Conservation (phyloP, 37 sponge, comb jelly and placozoan genomes). For the Chondrosia reniformis region DNA sequence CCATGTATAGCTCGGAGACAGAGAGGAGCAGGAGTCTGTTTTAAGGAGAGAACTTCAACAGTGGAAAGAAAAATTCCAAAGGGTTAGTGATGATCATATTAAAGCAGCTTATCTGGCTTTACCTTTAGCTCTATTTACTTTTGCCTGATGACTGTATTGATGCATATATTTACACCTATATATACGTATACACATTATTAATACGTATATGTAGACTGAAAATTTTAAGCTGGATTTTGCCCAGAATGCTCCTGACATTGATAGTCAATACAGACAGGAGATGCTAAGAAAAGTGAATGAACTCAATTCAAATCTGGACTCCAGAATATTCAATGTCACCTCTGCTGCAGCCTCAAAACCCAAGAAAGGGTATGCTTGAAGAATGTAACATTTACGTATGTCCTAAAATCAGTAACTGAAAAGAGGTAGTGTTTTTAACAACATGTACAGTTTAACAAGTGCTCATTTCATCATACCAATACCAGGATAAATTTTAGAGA, state of each 20-base stretch:
- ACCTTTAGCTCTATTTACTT: not conserved
- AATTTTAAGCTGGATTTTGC: constrained; percentile 7
- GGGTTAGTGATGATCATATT: not conserved
- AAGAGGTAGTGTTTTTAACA: no score
- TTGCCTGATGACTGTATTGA: not conserved
- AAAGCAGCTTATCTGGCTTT: not conserved
- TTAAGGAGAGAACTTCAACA: constrained; percentile 65
- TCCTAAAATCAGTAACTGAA: no score
- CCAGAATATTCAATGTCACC: not conserved
- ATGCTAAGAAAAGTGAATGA: not conserved
- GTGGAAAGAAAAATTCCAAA: constrained; percentile 38
- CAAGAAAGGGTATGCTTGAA: not conserved
- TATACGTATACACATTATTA: not conserved
- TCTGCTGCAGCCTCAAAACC: not conserved
- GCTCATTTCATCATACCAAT: no score
- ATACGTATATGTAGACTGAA: not conserved
- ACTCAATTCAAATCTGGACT: constrained; percentile 12
- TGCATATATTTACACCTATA: not conserved
- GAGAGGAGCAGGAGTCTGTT: constrained; percentile 76
- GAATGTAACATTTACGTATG: no score
- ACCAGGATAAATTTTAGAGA: no score
- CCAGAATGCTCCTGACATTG: not conserved
- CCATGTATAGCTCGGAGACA: constrained; percentile 44
- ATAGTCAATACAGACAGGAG: not conserved
- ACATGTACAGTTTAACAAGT: no score